Conservation (phyloP, 1,140 invertebrate species). For the Stegodyphus mimosarum region DNA sequence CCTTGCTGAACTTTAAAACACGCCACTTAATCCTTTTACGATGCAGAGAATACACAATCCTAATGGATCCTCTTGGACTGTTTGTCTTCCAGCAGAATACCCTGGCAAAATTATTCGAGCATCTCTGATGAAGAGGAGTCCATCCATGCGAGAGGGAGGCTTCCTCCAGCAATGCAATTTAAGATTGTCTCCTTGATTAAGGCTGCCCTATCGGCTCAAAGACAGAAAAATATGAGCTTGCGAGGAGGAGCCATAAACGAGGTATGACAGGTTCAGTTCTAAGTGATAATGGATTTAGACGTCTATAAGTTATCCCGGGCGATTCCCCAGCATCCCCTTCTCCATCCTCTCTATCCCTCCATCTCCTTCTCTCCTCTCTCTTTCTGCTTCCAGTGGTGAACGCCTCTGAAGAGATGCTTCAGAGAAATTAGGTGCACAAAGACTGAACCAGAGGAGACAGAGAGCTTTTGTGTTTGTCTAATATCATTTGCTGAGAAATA, state of each 20-base stretch:
- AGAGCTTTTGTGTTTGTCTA: too few species aligned
- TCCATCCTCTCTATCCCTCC: neutral
- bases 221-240: conserved; percentile 58
- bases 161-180: conserved; percentile 30
- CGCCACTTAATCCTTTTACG: too few species aligned
- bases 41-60: too few species aligned
- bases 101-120: conserved; percentile 25
- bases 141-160: conserved; percentile 3
- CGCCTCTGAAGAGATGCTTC: neutral
- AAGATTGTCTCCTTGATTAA: conserved; percentile 59
- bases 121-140: conserved; percentile 7
- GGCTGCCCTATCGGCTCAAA: conserved; percentile 2
- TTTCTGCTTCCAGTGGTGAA: neutral
- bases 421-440: conserved; percentile 29
- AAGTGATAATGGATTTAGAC: conserved; percentile 60
- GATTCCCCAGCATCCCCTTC: conserved; percentile 1
- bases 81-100: too few species aligned
- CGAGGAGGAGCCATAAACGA: conserved; percentile 46
- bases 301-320: conserved; percentile 50
- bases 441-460: neutral
- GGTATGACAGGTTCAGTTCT: conserved; percentile 52
- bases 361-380: neutral
- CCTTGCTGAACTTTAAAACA: too few species aligned
- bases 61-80: too few species aligned
- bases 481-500: too few species aligned